Evolutionary conservation across 1,140 invertebrate genomes (phyloP), one percentile per base, ranked within the genome.

Genomic region (Cyphomyrmex costatus): DNA sequence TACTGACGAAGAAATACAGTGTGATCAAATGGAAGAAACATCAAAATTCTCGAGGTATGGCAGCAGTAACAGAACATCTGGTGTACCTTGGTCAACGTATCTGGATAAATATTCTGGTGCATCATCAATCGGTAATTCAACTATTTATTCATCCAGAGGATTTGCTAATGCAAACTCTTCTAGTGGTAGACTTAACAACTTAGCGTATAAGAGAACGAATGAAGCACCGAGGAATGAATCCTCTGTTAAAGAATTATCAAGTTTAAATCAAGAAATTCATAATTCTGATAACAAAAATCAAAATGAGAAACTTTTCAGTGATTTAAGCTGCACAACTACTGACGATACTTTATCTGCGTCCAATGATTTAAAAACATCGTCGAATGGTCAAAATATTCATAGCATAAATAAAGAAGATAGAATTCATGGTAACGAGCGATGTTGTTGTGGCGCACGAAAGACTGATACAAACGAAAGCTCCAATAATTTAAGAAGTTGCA

Each of bases 1-100:
- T 91, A 89, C 96, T 53, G 96, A 97, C 78, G 96, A 96, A 91
- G 97, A 96, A 92, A 96, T 97, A 27, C 97, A 97, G 89, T 96
- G 96, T 6, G 97, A 97, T 88, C 94, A 96, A 68, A 88, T 96
- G 85, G 97, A 97, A 74, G 97, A 97, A 86, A 94, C 96, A 4
- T 96, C 96, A 10, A 95, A 96, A 88, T 96, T 95, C 73, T 96
- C 96, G 12, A 95, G 96, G 86, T 97, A 96, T 92, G 95, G 93
- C 21, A 94, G 96, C 92, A 95, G 94, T 36, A 95, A 96, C 61
- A 95, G 96, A 92, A 95, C 96, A 42, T 94, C 96, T 42, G 92
- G 95, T 16, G 85, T 94, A 8, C 95, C 96, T 24, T 97, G 97
- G 96, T 96, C 96, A 16, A 96, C 97, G 16, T 97, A 97, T 91